Evolutionary conservation across 2,113 vertebrate genomes (phyloP).

Genomic region (Psilopsiagon aurifrons): DNA sequence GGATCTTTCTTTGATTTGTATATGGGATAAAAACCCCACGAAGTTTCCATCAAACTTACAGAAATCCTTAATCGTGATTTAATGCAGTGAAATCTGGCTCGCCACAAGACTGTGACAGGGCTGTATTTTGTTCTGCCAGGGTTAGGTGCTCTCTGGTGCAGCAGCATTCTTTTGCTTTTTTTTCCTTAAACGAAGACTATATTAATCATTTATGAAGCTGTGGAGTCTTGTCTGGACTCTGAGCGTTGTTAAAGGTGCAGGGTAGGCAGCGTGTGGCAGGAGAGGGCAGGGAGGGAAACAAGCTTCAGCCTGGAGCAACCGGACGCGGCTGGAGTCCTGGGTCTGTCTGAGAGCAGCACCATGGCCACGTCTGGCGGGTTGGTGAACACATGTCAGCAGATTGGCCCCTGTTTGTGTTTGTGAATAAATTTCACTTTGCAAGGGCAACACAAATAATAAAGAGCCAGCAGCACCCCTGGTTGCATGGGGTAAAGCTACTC

Average conservation of each 20-base stretch:
- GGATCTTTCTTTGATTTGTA: conserved; percentile 48
- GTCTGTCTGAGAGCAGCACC: not conserved
- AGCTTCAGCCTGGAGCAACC: not conserved
- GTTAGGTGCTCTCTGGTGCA: conserved; percentile 33
- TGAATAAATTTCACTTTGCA: conserved; percentile 47
- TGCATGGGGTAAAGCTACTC: not conserved
- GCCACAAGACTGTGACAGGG: conserved; percentile 43
- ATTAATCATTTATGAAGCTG: conserved; percentile 50
- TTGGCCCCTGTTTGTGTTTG: not conserved
- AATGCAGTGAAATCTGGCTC: conserved; percentile 50
- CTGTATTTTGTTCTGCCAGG: conserved; percentile 58
- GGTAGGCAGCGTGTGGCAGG: not conserved
- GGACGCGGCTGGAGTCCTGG: not conserved
- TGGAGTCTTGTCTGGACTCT: not conserved
- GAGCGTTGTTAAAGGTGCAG: conserved; percentile 29
- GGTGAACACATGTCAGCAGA: not conserved
- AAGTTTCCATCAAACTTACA: conserved; percentile 42
- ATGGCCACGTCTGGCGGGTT: not conserved
- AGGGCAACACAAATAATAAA: not conserved
- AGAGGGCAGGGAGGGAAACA: not conserved
- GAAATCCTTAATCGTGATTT: conserved; percentile 67
- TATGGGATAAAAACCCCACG: not conserved
- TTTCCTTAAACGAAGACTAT: not conserved
- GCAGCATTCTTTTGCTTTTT: not conserved
- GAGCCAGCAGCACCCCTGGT: not conserved